Base-by-base conservation (phyloP, 2,113 vertebrate genomes). In the Prolemur simus region DNA sequence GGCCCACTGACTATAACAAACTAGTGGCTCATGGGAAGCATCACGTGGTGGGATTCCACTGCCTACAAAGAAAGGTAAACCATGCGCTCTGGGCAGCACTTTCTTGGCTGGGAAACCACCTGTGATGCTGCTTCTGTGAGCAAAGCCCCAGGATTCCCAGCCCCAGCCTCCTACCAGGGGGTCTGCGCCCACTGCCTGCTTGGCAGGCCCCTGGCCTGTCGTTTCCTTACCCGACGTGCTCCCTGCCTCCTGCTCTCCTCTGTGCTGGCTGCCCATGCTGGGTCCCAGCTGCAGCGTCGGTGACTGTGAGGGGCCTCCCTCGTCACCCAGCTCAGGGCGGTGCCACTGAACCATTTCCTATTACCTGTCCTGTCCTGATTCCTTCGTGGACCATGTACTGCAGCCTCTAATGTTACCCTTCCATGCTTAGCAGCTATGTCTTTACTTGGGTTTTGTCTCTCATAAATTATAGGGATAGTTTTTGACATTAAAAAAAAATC, bases 131-230 rank as follows among this genome's bases (percentile, higher is more conserved):
- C 8, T 89, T 58, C 68, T 39, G 5, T 2, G 45, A 64, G 32
- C 0, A 0, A 9, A 13, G 18, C 11, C 13, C 47, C 0, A 20
- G 73, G 42, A 10, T 39, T 76, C 73, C 15, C 8, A 4, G 45
- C 25, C 47, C 21, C 29, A 32, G 66, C 12, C 32, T 71, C 45
- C 58, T 39, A 8, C 3, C 15, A 4, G 11, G 14, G 8, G 12
- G 37, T 69, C 37, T 66, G 6, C 9, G 25, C 13, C 6, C 6
- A 8, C 39, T 29, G 13, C 23, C 6, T 2, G 23, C 39, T 39
- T 73, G 37, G 69, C 1, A 13, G 34, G 14, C 23, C 58, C 3
- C 9, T 0, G 49, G 8, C 27, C n/a, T 29, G 11, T 23, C 1
- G 4, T 17, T 45, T 29, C 14, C 27, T 29, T 27, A 32, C 54